Conservation (phyloP, 2,113 vertebrate species). For the Poicephalus gulielmi region DNA sequence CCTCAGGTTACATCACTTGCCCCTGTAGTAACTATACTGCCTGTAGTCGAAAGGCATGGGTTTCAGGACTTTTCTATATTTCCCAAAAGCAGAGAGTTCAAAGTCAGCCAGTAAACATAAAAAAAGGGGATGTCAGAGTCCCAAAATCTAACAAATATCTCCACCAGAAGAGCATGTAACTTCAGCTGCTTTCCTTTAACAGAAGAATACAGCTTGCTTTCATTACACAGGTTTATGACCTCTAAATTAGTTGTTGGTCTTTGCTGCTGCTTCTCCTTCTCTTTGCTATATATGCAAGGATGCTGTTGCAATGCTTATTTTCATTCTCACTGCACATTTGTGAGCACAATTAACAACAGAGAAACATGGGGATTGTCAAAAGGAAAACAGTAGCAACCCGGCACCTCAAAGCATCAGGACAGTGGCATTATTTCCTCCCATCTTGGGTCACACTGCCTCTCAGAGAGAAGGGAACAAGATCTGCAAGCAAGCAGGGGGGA, state of each 20-base stretch:
- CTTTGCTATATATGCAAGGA: neutral
- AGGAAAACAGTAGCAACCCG: neutral
- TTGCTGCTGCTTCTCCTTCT: neutral
- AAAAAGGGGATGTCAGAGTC: neutral
- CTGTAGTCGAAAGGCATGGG: neutral
- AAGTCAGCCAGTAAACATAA: neutral
- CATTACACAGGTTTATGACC: neutral
- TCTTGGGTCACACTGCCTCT: neutral
- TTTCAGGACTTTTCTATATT: neutral
- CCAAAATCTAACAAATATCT: neutral
- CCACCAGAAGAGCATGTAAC: neutral
- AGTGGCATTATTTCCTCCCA: rapidly evolving
- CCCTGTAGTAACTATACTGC: neutral
- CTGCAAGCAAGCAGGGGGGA: neutral
- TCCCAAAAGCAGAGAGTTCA: neutral
- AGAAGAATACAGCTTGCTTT: neutral
- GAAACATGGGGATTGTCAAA: neutral
- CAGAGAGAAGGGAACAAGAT: neutral
- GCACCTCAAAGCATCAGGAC: rapidly evolving
- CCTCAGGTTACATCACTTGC: neutral
- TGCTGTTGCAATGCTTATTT: neutral
- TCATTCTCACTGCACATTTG: neutral
- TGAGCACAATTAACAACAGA: neutral
- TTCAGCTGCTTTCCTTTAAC: neutral
- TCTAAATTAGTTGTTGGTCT: neutral